phyloP scores from a whole-genome alignment of 2,888 invertebrate genomes.

The Acrocyrtus sp. region DNA sequence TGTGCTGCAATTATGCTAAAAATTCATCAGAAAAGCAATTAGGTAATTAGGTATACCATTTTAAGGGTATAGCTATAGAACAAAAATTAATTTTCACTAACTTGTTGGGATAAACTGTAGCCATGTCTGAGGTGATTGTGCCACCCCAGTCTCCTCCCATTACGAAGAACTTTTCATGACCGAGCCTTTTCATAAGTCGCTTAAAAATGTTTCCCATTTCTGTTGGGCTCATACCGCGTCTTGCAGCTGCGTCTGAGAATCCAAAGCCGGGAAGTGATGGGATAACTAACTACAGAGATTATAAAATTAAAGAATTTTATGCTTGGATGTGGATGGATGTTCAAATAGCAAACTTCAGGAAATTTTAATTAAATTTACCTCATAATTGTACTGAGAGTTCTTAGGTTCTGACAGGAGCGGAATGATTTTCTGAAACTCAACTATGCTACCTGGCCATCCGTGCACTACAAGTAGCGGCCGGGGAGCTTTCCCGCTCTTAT shows the following conservation, averaged over 20 bases:
- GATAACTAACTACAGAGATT: slow-evolving; percentile 65
- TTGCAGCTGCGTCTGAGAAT: slow-evolving; percentile 68
- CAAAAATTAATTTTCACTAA: slow-evolving; percentile 1
- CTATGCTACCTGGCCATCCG: slow-evolving; percentile 61
- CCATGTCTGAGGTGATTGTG: slow-evolving; percentile 13
- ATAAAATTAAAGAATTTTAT: neutral
- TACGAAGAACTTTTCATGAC: slow-evolving; percentile 74
- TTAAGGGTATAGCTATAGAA: no score
- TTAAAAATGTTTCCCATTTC: slow-evolving; percentile 73
- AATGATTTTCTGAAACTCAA: slow-evolving; percentile 63
- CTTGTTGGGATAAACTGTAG: slow-evolving; percentile 23
- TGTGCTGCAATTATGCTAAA: slow-evolving; percentile 72
- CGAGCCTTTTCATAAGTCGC: slow-evolving; percentile 77
- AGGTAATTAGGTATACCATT: no score
- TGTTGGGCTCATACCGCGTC: slow-evolving; percentile 64
- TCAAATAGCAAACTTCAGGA: no score
- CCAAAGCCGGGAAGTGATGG: slow-evolving; percentile 71
- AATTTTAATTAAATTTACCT: slow-evolving; percentile 65
- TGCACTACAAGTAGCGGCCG: slow-evolving; percentile 57
- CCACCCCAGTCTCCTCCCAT: slow-evolving; percentile 71
- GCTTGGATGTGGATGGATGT: neutral
- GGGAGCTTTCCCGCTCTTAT: slow-evolving; percentile 29
- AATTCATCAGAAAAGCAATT: slow-evolving; percentile 13
- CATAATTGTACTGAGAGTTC: slow-evolving; percentile 69
- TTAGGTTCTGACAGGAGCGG: slow-evolving; percentile 68